A percentile compares a stretch with the other conserved stretches of the same genome.
phyloP scores from a whole-genome alignment of 2,113 vertebrate genomes.

The Aphelocoma coerulescens region DNA sequence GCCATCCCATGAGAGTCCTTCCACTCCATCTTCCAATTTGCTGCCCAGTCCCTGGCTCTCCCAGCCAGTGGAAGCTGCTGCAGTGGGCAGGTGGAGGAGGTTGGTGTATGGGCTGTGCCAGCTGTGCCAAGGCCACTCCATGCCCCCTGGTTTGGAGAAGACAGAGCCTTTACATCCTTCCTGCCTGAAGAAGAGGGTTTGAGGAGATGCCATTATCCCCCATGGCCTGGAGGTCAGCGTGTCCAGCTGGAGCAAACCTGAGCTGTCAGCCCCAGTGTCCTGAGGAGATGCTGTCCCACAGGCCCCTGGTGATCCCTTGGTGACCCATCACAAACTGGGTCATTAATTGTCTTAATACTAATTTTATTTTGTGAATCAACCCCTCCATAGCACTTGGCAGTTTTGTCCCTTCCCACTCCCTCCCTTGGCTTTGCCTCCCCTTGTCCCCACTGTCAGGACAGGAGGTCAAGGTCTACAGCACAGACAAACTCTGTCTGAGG shows the following conservation, averaged over 20 bases:
- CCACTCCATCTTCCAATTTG: not conserved
- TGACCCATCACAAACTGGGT: not conserved
- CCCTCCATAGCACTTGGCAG: not conserved
- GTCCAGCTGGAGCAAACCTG: not conserved
- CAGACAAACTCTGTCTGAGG: not conserved
- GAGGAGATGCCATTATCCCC: not conserved
- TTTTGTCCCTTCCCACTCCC: not conserved
- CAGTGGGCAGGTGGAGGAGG: accelerated
- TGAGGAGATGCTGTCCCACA: not conserved
- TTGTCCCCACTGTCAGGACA: not conserved
- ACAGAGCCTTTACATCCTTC: accelerated
- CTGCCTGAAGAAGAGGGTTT: not conserved
- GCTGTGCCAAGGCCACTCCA: not conserved
- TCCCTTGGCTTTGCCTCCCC: not conserved
- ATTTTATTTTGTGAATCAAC: not conserved
- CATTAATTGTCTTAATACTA: not conserved
- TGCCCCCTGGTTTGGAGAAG: not conserved
- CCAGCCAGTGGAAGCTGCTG: not conserved
- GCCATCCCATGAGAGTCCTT: not conserved
- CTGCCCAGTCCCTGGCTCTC: not conserved
- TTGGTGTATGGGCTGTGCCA: not conserved
- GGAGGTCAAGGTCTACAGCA: not conserved
- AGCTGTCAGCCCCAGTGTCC: not conserved
- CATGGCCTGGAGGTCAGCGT: accelerated
- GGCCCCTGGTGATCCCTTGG: accelerated